phyloP scores from a whole-genome alignment of 30 jellyfish, hydroid and myxozoan genomes.

The Haliclystus octoradiatus region DNA sequence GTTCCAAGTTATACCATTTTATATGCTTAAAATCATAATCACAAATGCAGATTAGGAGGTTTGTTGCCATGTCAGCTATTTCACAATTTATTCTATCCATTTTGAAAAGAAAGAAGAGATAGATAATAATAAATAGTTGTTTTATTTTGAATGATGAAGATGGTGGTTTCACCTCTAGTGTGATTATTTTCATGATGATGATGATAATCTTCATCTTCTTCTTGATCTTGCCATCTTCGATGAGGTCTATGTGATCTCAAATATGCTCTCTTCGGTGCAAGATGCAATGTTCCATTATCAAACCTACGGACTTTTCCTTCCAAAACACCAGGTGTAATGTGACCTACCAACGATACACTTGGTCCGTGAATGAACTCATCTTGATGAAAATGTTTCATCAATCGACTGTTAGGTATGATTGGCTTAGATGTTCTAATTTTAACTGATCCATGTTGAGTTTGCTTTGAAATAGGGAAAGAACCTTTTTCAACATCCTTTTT shows the following conservation, averaged over 20 bases:
- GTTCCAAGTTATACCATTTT: too few species aligned
- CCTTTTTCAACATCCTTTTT: neutral
- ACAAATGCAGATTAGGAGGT: too few species aligned
- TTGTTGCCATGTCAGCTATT: too few species aligned
- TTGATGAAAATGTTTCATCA: neutral
- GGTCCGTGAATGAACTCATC: constrained; percentile 1
- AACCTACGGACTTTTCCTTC: neutral
- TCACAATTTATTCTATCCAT: too few species aligned
- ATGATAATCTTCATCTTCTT: neutral
- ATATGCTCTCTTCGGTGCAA: neutral
- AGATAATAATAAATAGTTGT: too few species aligned
- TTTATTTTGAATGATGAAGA: too few species aligned
- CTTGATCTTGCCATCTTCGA: neutral
- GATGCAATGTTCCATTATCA: neutral
- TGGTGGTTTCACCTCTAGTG: neutral
- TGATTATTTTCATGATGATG: neutral
- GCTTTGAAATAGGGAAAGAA: too few species aligned
- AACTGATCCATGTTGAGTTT: neutral
- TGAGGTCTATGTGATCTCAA: neutral
- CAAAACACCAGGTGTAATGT: neutral
- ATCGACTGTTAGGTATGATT: neutral
- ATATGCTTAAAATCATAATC: too few species aligned
- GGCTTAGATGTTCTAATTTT: neutral
- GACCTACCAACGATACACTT: neutral
- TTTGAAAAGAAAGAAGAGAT: too few species aligned